Evolutionary conservation across 2,888 invertebrate species (phyloP), one percentile per base, ranked within the genome.

Genomic region (Phytoseiulus persimilis): DNA sequence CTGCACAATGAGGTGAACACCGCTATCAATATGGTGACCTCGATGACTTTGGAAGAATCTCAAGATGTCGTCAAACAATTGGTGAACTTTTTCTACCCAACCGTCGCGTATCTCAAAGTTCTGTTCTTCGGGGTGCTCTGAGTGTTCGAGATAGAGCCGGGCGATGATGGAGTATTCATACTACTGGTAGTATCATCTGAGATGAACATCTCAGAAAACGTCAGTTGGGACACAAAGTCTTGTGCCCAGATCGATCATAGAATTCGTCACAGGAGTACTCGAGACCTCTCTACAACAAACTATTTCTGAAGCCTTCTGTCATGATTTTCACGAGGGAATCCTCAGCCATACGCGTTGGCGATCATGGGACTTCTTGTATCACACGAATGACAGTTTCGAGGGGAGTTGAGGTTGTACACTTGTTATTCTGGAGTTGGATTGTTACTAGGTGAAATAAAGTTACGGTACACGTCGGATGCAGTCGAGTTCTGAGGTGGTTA

Each of bases 1-100:
- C 91, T 93, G 9, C 92, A 92, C 90, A 92, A 92, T 45, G 92
- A 93, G 65, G 92, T 94, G 32, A 94, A 94, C 90, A 92, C 92
- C 89, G 92, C 93, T 31, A 92, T 93, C 18, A 92, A 92, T 89
- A 92, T 91, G 65, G 91, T 91, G n/a, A 91, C 28, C 33, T 39
- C 39, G 23, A 28, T 33, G 39, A 87, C 39, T 28, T 33, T 87
- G 87, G 33, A 39, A 33, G 87, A 87, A 33, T 87, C 87, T 32
- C 87, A 87, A 18, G 87, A 87, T 33, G 87, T 45, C 6, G 87
- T 87, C 33, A 87, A 87, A 23, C 87, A 87, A 87, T 31, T 87
- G n/a, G 87, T 87, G 39, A 87, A 87, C 31, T 87, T 87, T 23
- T 87, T 87, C 87, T 87, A 87, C 31, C 87, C 87, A 33, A 87